phyloP scores from a whole-genome alignment of 2,888 invertebrate species.

The Drosophila rubida region DNA sequence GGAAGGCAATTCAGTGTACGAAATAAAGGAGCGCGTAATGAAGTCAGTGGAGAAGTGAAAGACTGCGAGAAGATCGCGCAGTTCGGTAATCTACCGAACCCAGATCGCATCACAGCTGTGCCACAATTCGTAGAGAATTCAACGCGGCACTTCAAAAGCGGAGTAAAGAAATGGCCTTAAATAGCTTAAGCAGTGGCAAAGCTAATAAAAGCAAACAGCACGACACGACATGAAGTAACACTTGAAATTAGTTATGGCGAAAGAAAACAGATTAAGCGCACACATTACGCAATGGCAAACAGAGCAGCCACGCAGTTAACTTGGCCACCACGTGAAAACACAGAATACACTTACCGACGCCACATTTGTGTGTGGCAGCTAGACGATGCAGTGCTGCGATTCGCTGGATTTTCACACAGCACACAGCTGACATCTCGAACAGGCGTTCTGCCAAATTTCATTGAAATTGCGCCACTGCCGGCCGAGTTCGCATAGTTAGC shows the following conservation, averaged over 20 bases:
- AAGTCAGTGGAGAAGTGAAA: background rate
- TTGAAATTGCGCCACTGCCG: background rate
- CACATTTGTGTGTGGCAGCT: background rate
- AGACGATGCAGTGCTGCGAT: background rate
- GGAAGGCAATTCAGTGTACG: background rate
- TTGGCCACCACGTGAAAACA: background rate
- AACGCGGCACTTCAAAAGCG: background rate
- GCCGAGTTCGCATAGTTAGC: constrained; percentile 16
- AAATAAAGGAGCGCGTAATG: background rate
- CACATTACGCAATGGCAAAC: constrained; percentile 1
- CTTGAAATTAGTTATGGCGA: constrained; percentile 1
- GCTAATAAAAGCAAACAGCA: background rate
- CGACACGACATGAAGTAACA: background rate
- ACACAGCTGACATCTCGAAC: background rate
- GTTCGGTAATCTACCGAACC: too few relatives aligned
- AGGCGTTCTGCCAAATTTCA: background rate
- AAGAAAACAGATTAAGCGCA: constrained; percentile 1
- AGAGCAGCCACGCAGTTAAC: constrained; percentile 1
- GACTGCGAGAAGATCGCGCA: too few relatives aligned
- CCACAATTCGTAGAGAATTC: background rate
- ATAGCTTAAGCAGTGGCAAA: background rate
- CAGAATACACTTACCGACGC: background rate
- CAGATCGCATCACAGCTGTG: too few relatives aligned
- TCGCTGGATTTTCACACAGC: background rate
- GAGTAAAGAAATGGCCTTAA: background rate